A percentile compares a stretch with the other conserved stretches of the same genome.
phyloP scores from a whole-genome alignment of 2,113 vertebrate genomes.

The Hemiprocne comata region DNA sequence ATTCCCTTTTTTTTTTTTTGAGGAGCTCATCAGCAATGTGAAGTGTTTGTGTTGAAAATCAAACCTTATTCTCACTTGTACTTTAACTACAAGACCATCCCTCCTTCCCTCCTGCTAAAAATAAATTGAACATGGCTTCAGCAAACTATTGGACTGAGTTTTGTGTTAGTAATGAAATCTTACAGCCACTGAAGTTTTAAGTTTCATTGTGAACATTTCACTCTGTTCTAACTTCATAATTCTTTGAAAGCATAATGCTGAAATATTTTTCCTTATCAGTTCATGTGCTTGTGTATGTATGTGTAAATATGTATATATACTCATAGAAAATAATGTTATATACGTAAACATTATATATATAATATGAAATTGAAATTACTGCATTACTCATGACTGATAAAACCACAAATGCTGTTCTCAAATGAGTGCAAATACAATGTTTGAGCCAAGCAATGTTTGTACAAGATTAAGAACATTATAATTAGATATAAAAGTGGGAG shows the following conservation, averaged over 20 bases:
- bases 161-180: conserved; percentile 44
- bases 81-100: not conserved
- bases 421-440: not conserved
- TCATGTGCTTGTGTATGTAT: not conserved
- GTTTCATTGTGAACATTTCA: conserved; percentile 40
- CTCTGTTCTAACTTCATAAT: conserved; percentile 45
- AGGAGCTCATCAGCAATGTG: not conserved
- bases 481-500: not conserved
- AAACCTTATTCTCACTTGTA: not conserved
- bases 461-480: not conserved
- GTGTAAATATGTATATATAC: not conserved
- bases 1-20: not conserved
- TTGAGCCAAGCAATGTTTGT: not conserved
- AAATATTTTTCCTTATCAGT: conserved; percentile 41
- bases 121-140: conserved; percentile 19
- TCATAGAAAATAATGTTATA: not conserved
- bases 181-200: conserved; percentile 34
- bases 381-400: conserved; percentile 32
- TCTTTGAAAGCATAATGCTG: conserved; percentile 29
- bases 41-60: not conserved
- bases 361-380: not conserved
- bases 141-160: conserved; percentile 25
- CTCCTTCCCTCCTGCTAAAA: conserved; percentile 10
- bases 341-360: not conserved
- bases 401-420: not conserved